Evolutionary conservation across 2,888 invertebrate genomes (phyloP).

Genomic region (Endotricha flammealis): DNA sequence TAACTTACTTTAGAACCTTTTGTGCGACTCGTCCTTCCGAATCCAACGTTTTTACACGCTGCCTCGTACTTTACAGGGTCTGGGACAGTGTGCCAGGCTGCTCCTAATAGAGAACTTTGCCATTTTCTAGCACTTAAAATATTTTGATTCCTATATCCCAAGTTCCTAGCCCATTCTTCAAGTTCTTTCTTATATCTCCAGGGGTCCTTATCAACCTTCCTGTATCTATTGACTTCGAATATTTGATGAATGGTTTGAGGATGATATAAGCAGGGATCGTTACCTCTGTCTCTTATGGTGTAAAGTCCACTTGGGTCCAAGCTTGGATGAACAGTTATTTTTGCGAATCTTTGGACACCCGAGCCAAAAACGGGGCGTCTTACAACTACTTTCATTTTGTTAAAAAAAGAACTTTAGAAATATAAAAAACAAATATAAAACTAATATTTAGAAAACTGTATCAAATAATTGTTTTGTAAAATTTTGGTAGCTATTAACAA

Average conservation of each 20-base stretch:
- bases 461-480: too few relatives aligned
- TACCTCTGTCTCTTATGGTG: slow-evolving; percentile 33
- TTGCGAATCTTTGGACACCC: slow-evolving; percentile 42
- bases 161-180: slow-evolving; percentile 60
- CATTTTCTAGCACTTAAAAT: slow-evolving; percentile 42
- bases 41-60: slow-evolving; percentile 50
- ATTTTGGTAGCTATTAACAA: too few relatives aligned
- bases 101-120: slow-evolving; percentile 46
- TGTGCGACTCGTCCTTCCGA: slow-evolving; percentile 48
- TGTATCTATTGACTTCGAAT: slow-evolving; percentile 38
- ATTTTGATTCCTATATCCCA: slow-evolving; percentile 60
- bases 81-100: slow-evolving; percentile 49
- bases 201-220: slow-evolving; percentile 41
- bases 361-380: slow-evolving; percentile 35
- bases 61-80: slow-evolving; percentile 32
- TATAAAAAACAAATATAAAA: too few relatives aligned
- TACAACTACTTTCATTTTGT: too few relatives aligned
- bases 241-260: slow-evolving; percentile 39
- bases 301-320: slow-evolving; percentile 53
- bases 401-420: too few relatives aligned
- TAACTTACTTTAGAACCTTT: slow-evolving; percentile 24
- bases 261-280: slow-evolving; percentile 53
- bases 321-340: slow-evolving; percentile 45
- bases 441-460: too few relatives aligned
- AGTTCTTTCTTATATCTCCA: slow-evolving; percentile 59